Evolutionary conservation across 2,888 invertebrate species (phyloP).

Genomic region (Odontomyia ornata): DNA sequence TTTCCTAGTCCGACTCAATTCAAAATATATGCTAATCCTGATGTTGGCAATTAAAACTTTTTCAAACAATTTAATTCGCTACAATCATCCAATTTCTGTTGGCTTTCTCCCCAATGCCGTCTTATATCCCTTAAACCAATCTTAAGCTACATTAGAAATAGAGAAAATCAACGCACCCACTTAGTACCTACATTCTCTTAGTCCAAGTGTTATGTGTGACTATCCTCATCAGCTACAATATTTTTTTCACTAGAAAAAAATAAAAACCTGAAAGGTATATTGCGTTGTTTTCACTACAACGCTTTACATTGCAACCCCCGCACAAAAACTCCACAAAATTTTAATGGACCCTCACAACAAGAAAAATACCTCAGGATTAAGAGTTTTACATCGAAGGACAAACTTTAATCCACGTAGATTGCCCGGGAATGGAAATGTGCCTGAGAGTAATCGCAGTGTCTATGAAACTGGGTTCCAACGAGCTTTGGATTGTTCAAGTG

Average conservation of each 20-base stretch:
- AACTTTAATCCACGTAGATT: constrained; percentile 36
- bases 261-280: not conserved
- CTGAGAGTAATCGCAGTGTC: constrained; percentile 1
- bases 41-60: constrained; percentile 44
- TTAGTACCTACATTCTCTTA: not conserved
- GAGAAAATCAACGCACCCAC: not conserved
- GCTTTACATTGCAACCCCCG: not conserved
- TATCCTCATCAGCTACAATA: constrained; percentile 31
- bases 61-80: constrained; percentile 39
- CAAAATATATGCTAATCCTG: constrained; percentile 41
- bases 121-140: not conserved
- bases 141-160: not conserved
- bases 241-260: not conserved
- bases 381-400: constrained; percentile 30
- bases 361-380: constrained; percentile 31
- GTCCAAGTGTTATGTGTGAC: not conserved
- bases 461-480: not conserved
- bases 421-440: constrained; percentile 3
- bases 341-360: constrained; percentile 26
- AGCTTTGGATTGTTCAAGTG: not conserved
- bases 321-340: not conserved
- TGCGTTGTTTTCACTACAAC: not conserved
- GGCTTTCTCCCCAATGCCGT: not conserved
- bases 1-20: not conserved
- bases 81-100: constrained; percentile 5